A percentile compares a stretch with the other conserved stretches of the same genome.
Conservation (phyloP, 2,113 vertebrate species). For the Mionectes macconnelli region DNA sequence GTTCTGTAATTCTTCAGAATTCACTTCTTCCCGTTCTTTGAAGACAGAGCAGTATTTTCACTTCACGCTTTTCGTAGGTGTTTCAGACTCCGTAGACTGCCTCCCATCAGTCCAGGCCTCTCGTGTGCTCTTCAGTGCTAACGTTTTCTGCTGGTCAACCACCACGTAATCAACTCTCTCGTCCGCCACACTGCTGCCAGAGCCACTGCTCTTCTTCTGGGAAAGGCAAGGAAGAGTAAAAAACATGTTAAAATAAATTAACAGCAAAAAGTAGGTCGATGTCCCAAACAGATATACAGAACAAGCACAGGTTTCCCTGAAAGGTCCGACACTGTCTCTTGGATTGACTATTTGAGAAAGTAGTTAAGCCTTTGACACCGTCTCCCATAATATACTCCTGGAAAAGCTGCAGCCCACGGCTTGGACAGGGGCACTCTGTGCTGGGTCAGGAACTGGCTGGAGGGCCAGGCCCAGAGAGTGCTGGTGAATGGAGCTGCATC, state of each 20-base stretch:
- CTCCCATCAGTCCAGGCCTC: conserved; percentile 96
- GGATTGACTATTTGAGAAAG: background rate
- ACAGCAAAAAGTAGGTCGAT: background rate
- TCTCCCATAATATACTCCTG: too few species aligned
- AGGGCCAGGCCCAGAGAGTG: too few species aligned
- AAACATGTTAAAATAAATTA: background rate
- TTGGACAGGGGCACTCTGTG: too few species aligned
- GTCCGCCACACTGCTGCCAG: conserved; percentile 86
- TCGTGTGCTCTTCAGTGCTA: conserved; percentile 92
- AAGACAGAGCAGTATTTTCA: conserved; percentile 63
- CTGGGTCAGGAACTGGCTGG: too few species aligned
- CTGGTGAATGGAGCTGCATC: too few species aligned
- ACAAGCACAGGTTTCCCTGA: background rate
- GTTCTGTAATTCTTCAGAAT: conserved; percentile 2
- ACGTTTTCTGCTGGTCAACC: conserved; percentile 94
- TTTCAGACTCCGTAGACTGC: conserved; percentile 93
- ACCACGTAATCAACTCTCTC: conserved; percentile 98
- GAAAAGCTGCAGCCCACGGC: too few species aligned
- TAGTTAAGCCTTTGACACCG: too few species aligned
- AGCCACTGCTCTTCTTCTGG: conserved; percentile 91
- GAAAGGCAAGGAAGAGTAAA: background rate
- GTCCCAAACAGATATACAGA: background rate
- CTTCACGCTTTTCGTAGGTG: conserved; percentile 86
- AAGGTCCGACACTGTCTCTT: background rate
- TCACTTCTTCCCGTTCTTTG: background rate